Percentiles rank a stretch among this genome's conserved stretches.
Conservation (phyloP, 2,113 vertebrate genomes). For the Bostrychus sinensis region DNA sequence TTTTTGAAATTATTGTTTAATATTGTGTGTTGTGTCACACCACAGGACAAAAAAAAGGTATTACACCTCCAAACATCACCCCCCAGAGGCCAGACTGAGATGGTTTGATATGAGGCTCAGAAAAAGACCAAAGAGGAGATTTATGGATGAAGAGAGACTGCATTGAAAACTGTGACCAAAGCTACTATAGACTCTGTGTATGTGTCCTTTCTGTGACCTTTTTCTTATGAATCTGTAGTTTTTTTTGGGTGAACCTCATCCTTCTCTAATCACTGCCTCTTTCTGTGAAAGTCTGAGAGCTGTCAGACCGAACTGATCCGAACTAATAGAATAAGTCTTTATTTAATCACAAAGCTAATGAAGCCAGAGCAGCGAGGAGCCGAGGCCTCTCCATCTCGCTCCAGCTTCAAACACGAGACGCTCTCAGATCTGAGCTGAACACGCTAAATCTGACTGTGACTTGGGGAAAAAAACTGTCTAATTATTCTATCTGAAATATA, state of each 20-base stretch:
- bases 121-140: too few species aligned
- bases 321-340: conserved; percentile 34
- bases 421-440: not conserved
- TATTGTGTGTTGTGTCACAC: too few species aligned
- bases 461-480: not conserved
- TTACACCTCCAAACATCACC: too few species aligned
- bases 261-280: not conserved
- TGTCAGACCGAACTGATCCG: conserved; percentile 5
- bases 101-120: too few species aligned
- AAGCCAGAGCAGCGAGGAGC: not conserved
- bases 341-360: conserved; percentile 36
- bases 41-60: too few species aligned
- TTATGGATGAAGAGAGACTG: too few species aligned
- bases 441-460: not conserved
- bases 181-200: too few species aligned
- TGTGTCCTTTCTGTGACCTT: not conserved
- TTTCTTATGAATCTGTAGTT: not conserved
- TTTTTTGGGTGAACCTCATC: not conserved
- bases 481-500: not conserved
- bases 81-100: too few species aligned
- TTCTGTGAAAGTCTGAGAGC: not conserved
- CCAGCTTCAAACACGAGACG: not conserved
- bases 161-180: too few species aligned
- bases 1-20: too few species aligned
- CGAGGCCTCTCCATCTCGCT: too few species aligned